Percentiles rank a stretch among this genome's conserved stretches.
Evolutionary conservation across 1,140 invertebrate genomes (phyloP).

Genomic region (Thrips palmi): DNA sequence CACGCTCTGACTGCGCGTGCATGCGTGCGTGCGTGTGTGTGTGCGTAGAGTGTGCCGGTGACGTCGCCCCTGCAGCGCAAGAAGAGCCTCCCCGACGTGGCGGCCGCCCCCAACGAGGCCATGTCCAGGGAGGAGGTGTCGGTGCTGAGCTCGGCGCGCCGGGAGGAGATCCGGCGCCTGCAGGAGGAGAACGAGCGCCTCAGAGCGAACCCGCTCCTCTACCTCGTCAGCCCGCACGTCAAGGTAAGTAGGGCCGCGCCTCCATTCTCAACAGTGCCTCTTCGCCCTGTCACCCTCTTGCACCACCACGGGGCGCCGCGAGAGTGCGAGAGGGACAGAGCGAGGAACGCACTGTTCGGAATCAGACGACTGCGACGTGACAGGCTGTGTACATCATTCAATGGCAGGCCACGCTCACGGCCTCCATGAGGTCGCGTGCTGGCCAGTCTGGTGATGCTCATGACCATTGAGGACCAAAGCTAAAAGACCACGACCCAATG

Average conservation of each 20-base stretch:
- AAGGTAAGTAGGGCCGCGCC: constrained; percentile 52
- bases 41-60: constrained; percentile 51
- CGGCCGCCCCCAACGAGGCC: constrained; percentile 53
- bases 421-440: neutral
- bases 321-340: no score
- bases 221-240: constrained; percentile 88
- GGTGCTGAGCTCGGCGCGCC: constrained; percentile 71
- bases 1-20: no score
- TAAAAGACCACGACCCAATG: no score
- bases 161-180: constrained; percentile 82
- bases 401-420: neutral
- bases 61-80: constrained; percentile 62
- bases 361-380: neutral
- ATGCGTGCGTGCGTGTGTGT: no score
- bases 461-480: no score
- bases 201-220: constrained; percentile 81
- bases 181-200: constrained; percentile 82
- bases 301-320: no score
- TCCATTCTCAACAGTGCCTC: neutral
- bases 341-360: no score
- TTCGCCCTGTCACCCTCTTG: neutral
- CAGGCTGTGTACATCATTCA: neutral
- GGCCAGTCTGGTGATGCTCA: neutral
- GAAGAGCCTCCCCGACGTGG: constrained; percentile 89
- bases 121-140: constrained; percentile 93